Conservation (phyloP, 2,113 vertebrate genomes). For the Mystacornis crossleyi region DNA sequence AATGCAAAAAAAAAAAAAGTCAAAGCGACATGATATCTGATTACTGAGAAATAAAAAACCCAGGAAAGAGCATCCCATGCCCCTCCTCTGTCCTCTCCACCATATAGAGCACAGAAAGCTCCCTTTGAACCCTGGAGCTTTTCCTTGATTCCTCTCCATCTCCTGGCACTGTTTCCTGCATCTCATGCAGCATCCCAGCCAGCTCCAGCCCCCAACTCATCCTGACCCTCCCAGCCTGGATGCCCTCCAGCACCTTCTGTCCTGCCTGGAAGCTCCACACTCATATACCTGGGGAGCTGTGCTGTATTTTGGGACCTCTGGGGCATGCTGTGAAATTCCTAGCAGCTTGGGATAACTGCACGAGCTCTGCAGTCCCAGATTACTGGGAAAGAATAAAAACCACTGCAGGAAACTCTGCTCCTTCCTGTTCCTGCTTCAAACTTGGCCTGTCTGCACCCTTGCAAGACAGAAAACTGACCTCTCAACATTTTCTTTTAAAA, state of each 20-base stretch:
- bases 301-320: conserved; percentile 52
- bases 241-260: not conserved
- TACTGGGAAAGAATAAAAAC: not conserved
- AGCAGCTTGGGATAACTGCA: conserved; percentile 37
- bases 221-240: not conserved
- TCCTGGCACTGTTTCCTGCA: not conserved
- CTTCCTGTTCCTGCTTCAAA: not conserved
- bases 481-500: not conserved
- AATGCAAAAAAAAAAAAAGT: not conserved
- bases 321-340: conserved; percentile 59
- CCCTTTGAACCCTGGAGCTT: not conserved
- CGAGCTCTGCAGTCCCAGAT: not conserved
- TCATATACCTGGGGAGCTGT: conserved; percentile 27
- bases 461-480: not conserved
- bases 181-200: not conserved
- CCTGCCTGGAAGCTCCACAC: conserved; percentile 58
- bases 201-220: not conserved
- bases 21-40: not conserved
- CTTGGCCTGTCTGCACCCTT: accelerated
- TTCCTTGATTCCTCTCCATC: not conserved
- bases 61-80: not conserved
- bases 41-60: not conserved
- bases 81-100: not conserved
- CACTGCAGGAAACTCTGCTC: not conserved
- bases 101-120: not conserved